phyloP scores from a whole-genome alignment of 1,140 invertebrate genomes.

The Lamellibrachia luymesi region DNA sequence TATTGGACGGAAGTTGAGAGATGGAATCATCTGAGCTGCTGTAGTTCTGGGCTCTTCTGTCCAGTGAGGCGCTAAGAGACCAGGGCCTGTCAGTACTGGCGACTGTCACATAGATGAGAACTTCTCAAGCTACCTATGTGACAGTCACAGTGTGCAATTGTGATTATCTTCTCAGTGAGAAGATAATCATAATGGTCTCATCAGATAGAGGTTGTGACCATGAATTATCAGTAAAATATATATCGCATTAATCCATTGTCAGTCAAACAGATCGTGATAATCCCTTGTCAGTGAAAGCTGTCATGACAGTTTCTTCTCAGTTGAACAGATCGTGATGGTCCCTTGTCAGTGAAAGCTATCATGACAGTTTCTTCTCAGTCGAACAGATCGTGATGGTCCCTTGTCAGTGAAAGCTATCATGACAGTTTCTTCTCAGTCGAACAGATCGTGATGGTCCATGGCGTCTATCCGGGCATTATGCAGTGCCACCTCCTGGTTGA shows the following conservation, averaged over 20 bases:
- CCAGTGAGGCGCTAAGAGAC: not conserved
- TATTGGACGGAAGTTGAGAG: not conserved
- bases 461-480: constrained; percentile 13
- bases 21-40: not conserved
- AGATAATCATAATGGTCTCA: too few relatives aligned
- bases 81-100: not conserved
- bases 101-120: too few relatives aligned
- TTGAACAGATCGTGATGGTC: not conserved
- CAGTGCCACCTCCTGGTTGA: not conserved
- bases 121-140: too few relatives aligned
- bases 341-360: not conserved
- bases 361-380: not conserved
- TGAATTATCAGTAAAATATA: too few relatives aligned
- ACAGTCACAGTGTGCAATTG: too few relatives aligned
- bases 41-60: not conserved
- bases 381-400: not conserved
- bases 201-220: too few relatives aligned
- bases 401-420: not conserved
- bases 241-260: not conserved
- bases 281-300: not conserved
- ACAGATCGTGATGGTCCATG: constrained; percentile 14
- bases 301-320: not conserved
- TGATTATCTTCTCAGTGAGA: too few relatives aligned
- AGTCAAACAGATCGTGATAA: not conserved
- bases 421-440: not conserved